Conservation (phyloP, 2,888 invertebrate genomes). For the Meteorus cinctellus region DNA sequence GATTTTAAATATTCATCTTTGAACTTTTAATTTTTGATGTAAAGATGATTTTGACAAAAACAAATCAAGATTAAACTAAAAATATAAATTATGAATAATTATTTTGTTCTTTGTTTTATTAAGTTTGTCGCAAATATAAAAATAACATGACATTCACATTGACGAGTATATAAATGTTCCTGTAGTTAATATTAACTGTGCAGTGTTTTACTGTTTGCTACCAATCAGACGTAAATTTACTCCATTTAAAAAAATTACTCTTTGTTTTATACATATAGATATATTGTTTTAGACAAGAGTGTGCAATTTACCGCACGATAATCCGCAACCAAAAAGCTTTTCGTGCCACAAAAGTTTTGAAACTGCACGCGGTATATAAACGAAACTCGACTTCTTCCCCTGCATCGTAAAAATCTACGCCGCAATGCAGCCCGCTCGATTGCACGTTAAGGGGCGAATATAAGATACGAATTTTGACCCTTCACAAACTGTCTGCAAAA, state of each 20-base stretch:
- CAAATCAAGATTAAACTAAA: no score
- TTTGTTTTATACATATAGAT: neutral
- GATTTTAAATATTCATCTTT: no score
- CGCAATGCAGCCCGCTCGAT: conserved; percentile 57
- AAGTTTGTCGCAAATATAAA: no score
- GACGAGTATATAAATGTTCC: no score
- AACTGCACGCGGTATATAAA: conserved; percentile 30
- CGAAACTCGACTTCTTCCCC: conserved; percentile 15
- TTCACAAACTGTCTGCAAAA: neutral
- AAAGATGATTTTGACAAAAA: no score
- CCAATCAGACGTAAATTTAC: conserved; percentile 7
- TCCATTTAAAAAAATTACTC: neutral
- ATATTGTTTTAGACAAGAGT: conserved; percentile 1
- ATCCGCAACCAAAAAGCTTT: conserved; percentile 37
- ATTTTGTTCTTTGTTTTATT: no score
- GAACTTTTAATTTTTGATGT: no score
- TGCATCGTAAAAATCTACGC: conserved; percentile 49
- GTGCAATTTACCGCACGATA: conserved; percentile 41
- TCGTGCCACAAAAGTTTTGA: conserved; percentile 41
- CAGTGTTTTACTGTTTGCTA: neutral
- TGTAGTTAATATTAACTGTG: neutral
- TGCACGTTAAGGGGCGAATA: conserved; percentile 48
- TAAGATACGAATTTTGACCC: conserved; percentile 48
- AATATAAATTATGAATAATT: no score
- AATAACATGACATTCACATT: no score